Evolutionary conservation across 2,113 vertebrate species (phyloP), one percentile per base, ranked within the genome.

Genomic region (Mustelus asterias): DNA sequence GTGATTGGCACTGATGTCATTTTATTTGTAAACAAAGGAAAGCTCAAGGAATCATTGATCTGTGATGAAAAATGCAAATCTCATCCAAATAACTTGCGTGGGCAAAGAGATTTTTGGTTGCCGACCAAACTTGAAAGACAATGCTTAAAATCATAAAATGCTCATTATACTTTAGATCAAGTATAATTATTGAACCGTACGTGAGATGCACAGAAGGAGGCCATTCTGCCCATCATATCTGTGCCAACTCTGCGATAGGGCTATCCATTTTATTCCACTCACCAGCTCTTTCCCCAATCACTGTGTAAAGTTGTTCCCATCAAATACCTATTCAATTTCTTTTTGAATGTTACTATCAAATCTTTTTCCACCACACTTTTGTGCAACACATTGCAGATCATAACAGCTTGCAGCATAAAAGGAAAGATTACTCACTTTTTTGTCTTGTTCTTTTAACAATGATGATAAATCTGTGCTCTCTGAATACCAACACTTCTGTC

Each of bases 61-160:
- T 95, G 44, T 72, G 94, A 72, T 95, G 26, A 72, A 95, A 93
- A 95, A 95, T 95, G 94, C 69, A 95, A 95, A 95, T 95, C 72
- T 48, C 69, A 29, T 95, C 69, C 37, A 95, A 72, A 76, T 76
- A 14, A 72, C 26, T 54, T 54, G 26, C 76, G 44, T 76, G 13
- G 7, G 41, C 94, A 72, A 94, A 69, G 69, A 18, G 20, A 44
- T 54, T 72, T 22, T 72, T 70, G 69, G 94, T 95, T 48, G 69
- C 67, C 44, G 29, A 76, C 26, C 41, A 76, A 29, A 95, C 54
- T 95, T 95, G 20, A 24, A 95, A 72, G 22, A 24, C 63, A 10
- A 26, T 37, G 24, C 48, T 95, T 95, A 54, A 76, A 72, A 54
- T 95, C 69, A 48, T 22, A 95, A 95, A 95, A 33, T 94, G 33